Conservation (phyloP, 2,113 vertebrate species). For the Cavia aperea region DNA sequence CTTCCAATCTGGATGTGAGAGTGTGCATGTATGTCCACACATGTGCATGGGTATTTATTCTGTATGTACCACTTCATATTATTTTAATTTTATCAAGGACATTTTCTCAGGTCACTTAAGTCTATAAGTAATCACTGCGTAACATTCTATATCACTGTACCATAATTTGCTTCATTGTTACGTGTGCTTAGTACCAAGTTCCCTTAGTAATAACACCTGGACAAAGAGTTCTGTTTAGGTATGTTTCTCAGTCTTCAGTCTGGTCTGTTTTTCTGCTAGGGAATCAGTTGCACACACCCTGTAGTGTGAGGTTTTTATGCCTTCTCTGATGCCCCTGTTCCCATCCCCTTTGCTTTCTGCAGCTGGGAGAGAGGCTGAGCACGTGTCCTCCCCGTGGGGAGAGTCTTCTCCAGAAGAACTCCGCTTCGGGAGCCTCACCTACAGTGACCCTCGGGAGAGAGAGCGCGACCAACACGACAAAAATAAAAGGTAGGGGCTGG, state of each 20-base stretch:
- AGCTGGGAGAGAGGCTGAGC: constrained; percentile 86
- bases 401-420: constrained; percentile 93
- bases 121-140: neutral
- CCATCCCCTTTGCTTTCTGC: constrained; percentile 30
- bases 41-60: neutral
- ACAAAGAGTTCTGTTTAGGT: neutral
- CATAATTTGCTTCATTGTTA: neutral
- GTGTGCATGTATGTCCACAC: too few relatives aligned
- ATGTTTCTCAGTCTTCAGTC: neutral
- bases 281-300: neutral
- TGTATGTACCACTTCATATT: neutral
- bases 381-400: constrained; percentile 82
- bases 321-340: neutral
- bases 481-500: constrained; percentile 87
- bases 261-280: neutral
- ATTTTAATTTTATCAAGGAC: constrained; percentile 17
- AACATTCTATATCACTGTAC: neutral
- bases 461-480: constrained; percentile 96
- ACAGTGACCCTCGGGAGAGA: constrained; percentile 86
- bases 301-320: neutral
- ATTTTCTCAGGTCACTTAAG: constrained; percentile 1
- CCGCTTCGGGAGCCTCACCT: constrained; percentile 83
- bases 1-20: neutral
- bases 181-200: neutral
- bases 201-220: neutral